Evolutionary conservation across 2,113 vertebrate genomes (phyloP), one percentile per base, ranked within the genome.

Genomic region (Benitochromis conjunctus): DNA sequence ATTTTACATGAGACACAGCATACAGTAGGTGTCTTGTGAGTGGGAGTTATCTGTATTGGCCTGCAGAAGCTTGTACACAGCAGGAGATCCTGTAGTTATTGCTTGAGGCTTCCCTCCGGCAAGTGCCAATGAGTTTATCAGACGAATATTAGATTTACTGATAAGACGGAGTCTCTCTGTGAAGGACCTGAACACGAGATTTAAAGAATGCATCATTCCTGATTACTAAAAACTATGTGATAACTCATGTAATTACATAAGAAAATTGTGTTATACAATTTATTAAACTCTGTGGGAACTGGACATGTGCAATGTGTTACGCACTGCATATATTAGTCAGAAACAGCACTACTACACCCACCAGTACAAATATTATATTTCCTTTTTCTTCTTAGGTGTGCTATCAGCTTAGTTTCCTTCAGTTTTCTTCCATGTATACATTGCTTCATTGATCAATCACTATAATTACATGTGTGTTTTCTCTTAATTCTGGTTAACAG

Each of bases 91-190:
- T 46, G 19, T 79, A 85, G 89, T 88, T 92, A 87, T 92, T 89
- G 93, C 93, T 92, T 4, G 43, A 90, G 92, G 92, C 93, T 86
- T 91, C 85, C 91, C 92, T 88, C 80, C 36, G 83, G 93, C 84
- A 57, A 90, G 91, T 84, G 88, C 83, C 93, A 84, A 92, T 94
- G 90, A 92, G 91, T 95, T 95, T 93, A 94, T 94, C 92, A 93
- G 91, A 82, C 14, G 19, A 83, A 87, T 89, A 91, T 90, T 84
- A 92, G 89, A 86, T 92, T 91, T 76, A 82, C 82, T 93, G 88
- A 94, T 92, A 89, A 92, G 82, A 83, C 53, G 11, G 71, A 76
- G 56, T 43, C 29, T 77, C 80, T 89, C 64, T 86, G 79, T 9
- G 29, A 84, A 80, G 74, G 36, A 80, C 69, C 53, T 29, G 41